These are phyloP conservation scores for Akabosia matsudoensis DNA, from an alignment of 1,140 invertebrate genomes.

Conservation along the genomic window DNA sequence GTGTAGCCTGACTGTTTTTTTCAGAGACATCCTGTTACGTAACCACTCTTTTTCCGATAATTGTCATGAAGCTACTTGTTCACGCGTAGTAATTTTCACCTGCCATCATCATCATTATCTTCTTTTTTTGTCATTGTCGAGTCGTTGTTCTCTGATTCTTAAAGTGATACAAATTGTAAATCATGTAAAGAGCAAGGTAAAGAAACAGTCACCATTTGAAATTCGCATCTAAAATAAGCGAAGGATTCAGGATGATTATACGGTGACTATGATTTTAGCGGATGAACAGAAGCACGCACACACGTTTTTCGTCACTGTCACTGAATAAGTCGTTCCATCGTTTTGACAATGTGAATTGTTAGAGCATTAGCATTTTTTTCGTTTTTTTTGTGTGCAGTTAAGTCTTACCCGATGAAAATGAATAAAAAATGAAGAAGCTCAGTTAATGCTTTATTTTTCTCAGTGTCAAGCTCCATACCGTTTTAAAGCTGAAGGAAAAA, in stretches of 20 bases:
- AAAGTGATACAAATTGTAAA: conserved; percentile 5
- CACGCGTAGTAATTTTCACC: conserved; percentile 11
- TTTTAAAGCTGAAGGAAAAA: background rate
- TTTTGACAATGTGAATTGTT: background rate
- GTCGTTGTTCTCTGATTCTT: background rate
- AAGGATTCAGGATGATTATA: background rate
- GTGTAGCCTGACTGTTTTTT: background rate
- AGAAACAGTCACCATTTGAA: too few relatives aligned
- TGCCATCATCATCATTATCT: conserved; percentile 2
- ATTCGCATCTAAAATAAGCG: background rate
- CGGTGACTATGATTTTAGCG: background rate
- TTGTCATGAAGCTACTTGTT: background rate
- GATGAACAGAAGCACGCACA: conserved; percentile 5
- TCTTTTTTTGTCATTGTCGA: background rate
- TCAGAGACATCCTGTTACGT: background rate
- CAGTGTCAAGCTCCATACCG: background rate
- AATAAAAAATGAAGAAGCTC: background rate
- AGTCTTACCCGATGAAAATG: background rate
- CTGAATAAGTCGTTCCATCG: background rate
- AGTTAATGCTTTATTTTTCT: background rate
- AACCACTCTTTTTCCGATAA: background rate
- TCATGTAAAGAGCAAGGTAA: background rate
- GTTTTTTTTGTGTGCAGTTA: too few relatives aligned
- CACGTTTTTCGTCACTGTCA: conserved; percentile 16
- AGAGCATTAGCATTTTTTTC: too few relatives aligned